Base-by-base conservation (phyloP, 2,797 vertebrate species). In the Chelonia mydas region DNA sequence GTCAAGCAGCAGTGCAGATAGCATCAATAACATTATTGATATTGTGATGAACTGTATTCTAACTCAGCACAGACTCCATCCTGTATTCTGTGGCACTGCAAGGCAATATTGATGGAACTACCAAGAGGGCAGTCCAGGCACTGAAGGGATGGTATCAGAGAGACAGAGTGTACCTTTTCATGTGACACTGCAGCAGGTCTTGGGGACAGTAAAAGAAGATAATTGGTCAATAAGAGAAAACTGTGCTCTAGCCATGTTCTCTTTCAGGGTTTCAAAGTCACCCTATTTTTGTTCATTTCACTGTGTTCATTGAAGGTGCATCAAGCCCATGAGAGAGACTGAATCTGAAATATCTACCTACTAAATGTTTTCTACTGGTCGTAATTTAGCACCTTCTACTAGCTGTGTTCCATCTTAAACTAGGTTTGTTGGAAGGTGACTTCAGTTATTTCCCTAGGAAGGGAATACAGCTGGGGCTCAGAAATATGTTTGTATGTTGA, bases 171-270 rank as follows among this genome's bases (percentile, higher is more conserved):
- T 2, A 0, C n/a, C 2, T 4, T 77, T 77, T 49, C 28, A 83
- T 10, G 4, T 1, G 51, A 81, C 59, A 84, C 12, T 28, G 50
- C 61, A 23, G 7, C 28, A 2, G 0, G 0, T 57, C 6, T 80
- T 1, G 2, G 11, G 68, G 19, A 7, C 15, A 27, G 10, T 83
- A 81, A 0, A 21, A 2, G 54, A 65, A 83, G 5, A 81, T 61
- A 31, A 78, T 0, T 2, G 7, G 15, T 84, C 57, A 72, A 0
- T 4, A 6, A 83, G 0, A 3, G 5, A 3, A 47, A 79, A 47
- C 25, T 47, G n/a, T 68, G 7, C 21, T 89, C 17, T 77, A 37
- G 41, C 11, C 7, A 65, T 8, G 13, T 72, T 86, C 27, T 33
- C 53, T 16, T 57, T 6, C 21, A 72, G n/a, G 68, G 17, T 72